Conservation (phyloP, 2,888 invertebrate genomes). For the Petrophora chlorosata region DNA sequence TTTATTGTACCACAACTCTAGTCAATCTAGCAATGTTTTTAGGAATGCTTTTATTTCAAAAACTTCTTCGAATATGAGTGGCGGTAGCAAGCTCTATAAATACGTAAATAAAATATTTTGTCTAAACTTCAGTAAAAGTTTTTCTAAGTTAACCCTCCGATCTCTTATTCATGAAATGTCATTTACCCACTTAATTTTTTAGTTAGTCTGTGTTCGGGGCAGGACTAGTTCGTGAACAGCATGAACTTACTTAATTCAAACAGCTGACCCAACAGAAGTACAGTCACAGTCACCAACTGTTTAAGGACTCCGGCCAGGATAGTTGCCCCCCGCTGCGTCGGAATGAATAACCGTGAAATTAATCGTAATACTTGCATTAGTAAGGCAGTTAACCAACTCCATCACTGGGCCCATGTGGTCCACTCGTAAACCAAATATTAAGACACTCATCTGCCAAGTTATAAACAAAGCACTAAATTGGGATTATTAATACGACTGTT, state of each 20-base stretch:
- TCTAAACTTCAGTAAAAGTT: no score
- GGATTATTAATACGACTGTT: constrained; percentile 62
- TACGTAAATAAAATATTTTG: no score
- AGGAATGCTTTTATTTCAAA: no score
- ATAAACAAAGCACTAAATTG: constrained; percentile 64
- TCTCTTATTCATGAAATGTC: no score
- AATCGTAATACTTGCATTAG: constrained; percentile 80
- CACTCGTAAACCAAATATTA: constrained; percentile 65
- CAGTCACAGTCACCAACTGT: neutral
- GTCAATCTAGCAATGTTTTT: no score
- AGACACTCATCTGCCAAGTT: constrained; percentile 53
- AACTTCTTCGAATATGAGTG: no score
- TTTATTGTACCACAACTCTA: no score
- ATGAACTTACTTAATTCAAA: neutral
- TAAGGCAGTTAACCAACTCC: constrained; percentile 59
- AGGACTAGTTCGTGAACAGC: no score
- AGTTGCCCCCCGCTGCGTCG: constrained; percentile 54
- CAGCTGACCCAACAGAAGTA: constrained; percentile 8
- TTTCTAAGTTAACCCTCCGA: no score
- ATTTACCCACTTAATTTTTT: no score
- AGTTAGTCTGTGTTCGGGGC: no score
- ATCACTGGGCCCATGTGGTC: constrained; percentile 67
- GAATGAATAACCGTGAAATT: constrained; percentile 79
- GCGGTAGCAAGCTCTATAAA: no score
- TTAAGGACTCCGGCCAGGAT: neutral